A percentile compares a stretch with the other conserved stretches of the same genome.
Evolutionary conservation across 2,113 vertebrate genomes (phyloP).

Genomic region (Castor canadensis): DNA sequence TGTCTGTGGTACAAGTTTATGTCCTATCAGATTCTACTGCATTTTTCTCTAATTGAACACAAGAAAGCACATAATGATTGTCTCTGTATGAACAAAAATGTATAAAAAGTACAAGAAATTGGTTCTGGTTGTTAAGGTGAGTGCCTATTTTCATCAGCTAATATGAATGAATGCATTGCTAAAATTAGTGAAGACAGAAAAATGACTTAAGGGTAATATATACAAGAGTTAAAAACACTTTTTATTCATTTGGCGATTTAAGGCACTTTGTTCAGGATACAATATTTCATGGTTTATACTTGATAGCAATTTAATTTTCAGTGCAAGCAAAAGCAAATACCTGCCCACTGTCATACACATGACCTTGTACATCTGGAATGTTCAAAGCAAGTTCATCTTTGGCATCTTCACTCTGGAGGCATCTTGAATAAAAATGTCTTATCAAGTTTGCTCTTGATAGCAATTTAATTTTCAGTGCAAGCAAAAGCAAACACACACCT

Average conservation of each 20-base stretch:
- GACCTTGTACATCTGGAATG: constrained; percentile 89
- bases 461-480: constrained; percentile 77
- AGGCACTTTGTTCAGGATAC: constrained; percentile 86
- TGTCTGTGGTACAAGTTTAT: constrained; percentile 87
- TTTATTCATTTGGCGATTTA: constrained; percentile 88
- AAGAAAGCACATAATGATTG: constrained; percentile 83
- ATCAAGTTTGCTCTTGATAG: constrained; percentile 81
- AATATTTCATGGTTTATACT: constrained; percentile 79
- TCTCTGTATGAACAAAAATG: constrained; percentile 84
- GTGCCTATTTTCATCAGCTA: constrained; percentile 86
- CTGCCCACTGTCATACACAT: constrained; percentile 83
- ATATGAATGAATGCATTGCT: constrained; percentile 89
- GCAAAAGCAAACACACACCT: constrained; percentile 85
- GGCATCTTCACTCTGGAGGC: constrained; percentile 81
- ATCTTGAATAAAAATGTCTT: constrained; percentile 74
- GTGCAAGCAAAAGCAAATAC: constrained; percentile 86
- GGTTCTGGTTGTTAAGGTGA: constrained; percentile 81
- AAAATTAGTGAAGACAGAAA: constrained; percentile 89
- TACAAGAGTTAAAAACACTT: constrained; percentile 90
- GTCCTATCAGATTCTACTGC: constrained; percentile 82
- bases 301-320: constrained; percentile 74
- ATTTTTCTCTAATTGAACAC: constrained; percentile 83
- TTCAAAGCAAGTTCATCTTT: constrained; percentile 86
- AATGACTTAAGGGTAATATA: constrained; percentile 90
- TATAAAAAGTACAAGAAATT: constrained; percentile 82